Conservation (phyloP, 2,888 invertebrate genomes). For the Saturnia japonica region DNA sequence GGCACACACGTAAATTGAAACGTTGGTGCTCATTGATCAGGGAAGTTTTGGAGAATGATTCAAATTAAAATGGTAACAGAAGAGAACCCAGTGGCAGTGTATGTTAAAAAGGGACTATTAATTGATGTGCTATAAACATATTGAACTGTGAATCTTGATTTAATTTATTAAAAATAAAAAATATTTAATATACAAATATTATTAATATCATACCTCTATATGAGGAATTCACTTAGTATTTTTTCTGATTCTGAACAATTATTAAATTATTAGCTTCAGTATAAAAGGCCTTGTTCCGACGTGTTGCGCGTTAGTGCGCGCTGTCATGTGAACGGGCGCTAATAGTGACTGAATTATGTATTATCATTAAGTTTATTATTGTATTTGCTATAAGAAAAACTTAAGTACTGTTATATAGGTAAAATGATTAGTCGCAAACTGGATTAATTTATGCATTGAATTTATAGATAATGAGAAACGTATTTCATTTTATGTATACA, state of each 20-base stretch:
- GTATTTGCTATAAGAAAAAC: too few species aligned
- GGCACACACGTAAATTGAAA: constrained; percentile 7
- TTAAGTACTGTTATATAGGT: too few species aligned
- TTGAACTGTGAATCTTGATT: not conserved
- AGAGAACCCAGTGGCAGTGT: not conserved
- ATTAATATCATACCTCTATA: not conserved
- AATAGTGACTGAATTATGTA: not conserved
- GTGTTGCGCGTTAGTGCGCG: too few species aligned
- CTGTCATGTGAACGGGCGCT: too few species aligned
- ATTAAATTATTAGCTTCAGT: not conserved
- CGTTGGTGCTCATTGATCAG: constrained; percentile 18
- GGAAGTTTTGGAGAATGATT: constrained; percentile 6
- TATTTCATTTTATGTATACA: too few species aligned
- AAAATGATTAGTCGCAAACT: too few species aligned
- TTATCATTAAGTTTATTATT: too few species aligned
- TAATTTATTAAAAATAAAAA: not conserved
- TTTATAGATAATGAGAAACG: too few species aligned
- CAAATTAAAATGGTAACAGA: not conserved
- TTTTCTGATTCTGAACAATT: not conserved
- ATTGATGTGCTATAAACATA: too few species aligned
- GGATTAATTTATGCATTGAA: too few species aligned
- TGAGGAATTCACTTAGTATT: not conserved
- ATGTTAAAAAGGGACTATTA: not conserved
- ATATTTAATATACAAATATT: too few species aligned
- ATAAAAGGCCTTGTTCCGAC: too few species aligned